A percentile compares a stretch with the other conserved stretches of the same genome.
phyloP scores from a whole-genome alignment of 92 coral and sea anemone species.

The Zoanthus gigantus region DNA sequence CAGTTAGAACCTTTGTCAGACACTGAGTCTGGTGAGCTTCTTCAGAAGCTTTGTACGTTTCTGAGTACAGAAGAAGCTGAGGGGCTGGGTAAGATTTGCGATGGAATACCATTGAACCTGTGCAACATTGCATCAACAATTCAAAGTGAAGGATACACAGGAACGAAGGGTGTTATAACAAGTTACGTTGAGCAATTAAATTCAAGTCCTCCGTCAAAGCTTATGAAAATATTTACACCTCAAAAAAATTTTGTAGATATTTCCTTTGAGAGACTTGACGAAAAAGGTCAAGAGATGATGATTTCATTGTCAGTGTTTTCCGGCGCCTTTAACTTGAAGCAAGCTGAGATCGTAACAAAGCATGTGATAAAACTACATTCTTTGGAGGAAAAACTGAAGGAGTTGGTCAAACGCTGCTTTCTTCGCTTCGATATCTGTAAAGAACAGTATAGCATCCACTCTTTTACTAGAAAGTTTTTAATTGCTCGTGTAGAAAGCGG shows the following conservation, averaged over 20 bases:
- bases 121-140: constrained; percentile 46
- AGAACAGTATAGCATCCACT: not conserved
- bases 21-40: constrained; percentile 20
- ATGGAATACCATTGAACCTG: constrained; percentile 59
- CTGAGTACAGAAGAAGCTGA: constrained; percentile 32
- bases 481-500: constrained; percentile 15
- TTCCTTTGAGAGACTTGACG: constrained; percentile 37
- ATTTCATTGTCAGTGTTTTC: constrained; percentile 36
- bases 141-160: constrained; percentile 12
- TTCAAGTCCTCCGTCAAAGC: constrained; percentile 40
- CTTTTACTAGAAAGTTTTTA: constrained; percentile 51
- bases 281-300: not conserved
- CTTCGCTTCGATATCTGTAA: not conserved
- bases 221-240: constrained; percentile 8
- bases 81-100: constrained; percentile 47
- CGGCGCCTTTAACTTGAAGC: constrained; percentile 21
- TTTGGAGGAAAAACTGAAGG: not conserved
- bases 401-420: not conserved
- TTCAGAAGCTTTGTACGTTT: constrained; percentile 18
- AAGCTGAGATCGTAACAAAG: constrained; percentile 16
- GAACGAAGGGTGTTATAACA: constrained; percentile 27
- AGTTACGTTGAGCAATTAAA: constrained; percentile 43
- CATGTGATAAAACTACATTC: not conserved
- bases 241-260: constrained; percentile 33
- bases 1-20: constrained; percentile 19